Percentiles rank a stretch among this genome's conserved stretches.
Conservation (phyloP, 1,140 invertebrate species). For the Laupala kohalensis region DNA sequence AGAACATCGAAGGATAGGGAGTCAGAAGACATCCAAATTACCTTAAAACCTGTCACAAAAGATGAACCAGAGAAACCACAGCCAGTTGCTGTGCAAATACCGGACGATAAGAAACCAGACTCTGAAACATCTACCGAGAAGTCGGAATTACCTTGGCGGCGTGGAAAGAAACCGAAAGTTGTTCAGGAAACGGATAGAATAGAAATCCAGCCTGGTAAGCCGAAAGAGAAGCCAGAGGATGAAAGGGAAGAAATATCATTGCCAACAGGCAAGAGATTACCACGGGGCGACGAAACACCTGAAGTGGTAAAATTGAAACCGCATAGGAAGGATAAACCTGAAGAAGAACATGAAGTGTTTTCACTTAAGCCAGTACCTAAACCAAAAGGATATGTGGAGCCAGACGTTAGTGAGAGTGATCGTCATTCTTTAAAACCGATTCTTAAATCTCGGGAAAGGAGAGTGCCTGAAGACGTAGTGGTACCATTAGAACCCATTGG, state of each 20-base stretch:
- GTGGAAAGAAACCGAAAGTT: constrained; percentile 18
- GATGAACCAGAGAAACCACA: constrained; percentile 20
- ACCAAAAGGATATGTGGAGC: constrained; percentile 13
- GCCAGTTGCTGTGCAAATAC: no score
- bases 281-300: constrained; percentile 13
- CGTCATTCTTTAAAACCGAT: constrained; percentile 4
- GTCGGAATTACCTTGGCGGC: constrained; percentile 10
- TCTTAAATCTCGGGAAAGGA: constrained; percentile 18
- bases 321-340: constrained; percentile 16
- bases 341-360: constrained; percentile 22
- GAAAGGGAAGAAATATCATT: constrained; percentile 21
- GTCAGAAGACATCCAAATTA: constrained; percentile 18
- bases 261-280: constrained; percentile 20
- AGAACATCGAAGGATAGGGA: constrained; percentile 18
- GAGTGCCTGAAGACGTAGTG: constrained; percentile 18
- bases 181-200: constrained; percentile 15
- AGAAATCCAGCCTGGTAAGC: constrained; percentile 13
- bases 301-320: constrained; percentile 15
- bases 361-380: constrained; percentile 25
- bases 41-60: constrained; percentile 10
- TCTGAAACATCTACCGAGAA: constrained; percentile 16
- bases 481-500: constrained; percentile 9
- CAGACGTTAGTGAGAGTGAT: constrained; percentile 11
- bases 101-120: constrained; percentile 18
- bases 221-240: constrained; percentile 21